Evolutionary conservation across 2,113 vertebrate species (phyloP).

Genomic region (Semicossyphus pulcher): DNA sequence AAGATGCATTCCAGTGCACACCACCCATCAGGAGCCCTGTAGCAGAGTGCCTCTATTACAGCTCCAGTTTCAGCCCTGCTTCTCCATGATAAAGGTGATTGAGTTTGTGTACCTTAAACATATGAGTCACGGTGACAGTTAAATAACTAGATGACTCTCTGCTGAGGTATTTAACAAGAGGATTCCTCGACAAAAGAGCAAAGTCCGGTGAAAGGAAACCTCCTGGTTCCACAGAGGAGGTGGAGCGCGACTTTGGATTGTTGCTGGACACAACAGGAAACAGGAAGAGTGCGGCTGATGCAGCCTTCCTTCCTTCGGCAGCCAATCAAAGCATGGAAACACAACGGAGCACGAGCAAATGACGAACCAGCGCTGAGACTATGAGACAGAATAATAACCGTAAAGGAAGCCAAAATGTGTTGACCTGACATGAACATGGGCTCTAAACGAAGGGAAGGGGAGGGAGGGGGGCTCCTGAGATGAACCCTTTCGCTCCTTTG

Average conservation of each 20-base stretch:
- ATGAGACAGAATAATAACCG: conserved; percentile 59
- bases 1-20: conserved; percentile 72
- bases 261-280: conserved; percentile 86
- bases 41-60: conserved; percentile 25
- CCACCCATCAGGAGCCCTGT: conserved; percentile 69
- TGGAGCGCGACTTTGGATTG: conserved; percentile 61
- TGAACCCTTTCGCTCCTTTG: conserved; percentile 23
- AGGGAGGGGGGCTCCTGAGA: conserved; percentile 6
- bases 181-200: conserved; percentile 69
- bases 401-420: conserved; percentile 49
- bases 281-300: conserved; percentile 82
- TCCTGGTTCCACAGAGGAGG: conserved; percentile 55
- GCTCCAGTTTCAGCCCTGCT: conserved; percentile 35
- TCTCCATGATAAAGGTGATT: conserved; percentile 50
- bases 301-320: conserved; percentile 82
- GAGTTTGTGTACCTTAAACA: conserved; percentile 34
- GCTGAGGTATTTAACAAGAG: conserved; percentile 44
- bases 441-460: background rate
- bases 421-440: conserved; percentile 39
- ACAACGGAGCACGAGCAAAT: conserved; percentile 56
- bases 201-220: conserved; percentile 58
- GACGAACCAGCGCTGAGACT: conserved; percentile 34
- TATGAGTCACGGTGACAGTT: conserved; percentile 39
- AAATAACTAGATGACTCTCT: conserved; percentile 20
- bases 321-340: conserved; percentile 82